Percentiles rank a stretch among this genome's conserved stretches.
phyloP scores from a whole-genome alignment of 2,888 invertebrate genomes.

The Habroteleia sp. region DNA sequence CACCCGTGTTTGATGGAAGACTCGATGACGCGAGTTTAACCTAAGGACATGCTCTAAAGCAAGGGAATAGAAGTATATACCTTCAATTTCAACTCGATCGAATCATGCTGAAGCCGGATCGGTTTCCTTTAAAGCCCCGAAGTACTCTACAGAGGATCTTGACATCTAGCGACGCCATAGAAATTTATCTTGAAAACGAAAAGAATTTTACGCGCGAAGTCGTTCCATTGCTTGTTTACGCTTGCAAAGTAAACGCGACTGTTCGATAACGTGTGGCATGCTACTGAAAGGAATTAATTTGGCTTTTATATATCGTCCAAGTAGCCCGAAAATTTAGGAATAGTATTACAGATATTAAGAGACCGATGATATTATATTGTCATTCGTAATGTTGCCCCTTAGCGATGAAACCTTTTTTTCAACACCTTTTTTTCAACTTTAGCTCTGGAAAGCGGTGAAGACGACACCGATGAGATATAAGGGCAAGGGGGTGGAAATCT shows the following conservation, averaged over 20 bases:
- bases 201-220: constrained; percentile 28
- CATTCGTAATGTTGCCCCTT: constrained; percentile 7
- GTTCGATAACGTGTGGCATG: constrained; percentile 16
- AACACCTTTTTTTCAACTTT: constrained; percentile 43
- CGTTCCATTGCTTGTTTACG: constrained; percentile 6
- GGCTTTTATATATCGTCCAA: constrained; percentile 24
- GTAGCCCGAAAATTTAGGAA: constrained; percentile 17
- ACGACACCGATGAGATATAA: constrained; percentile 34
- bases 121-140: constrained; percentile 63
- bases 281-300: constrained; percentile 33
- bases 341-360: constrained; percentile 24
- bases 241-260: constrained; percentile 2
- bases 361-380: constrained; percentile 36
- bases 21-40: constrained; percentile 77
- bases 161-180: constrained; percentile 36
- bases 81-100: constrained; percentile 66
- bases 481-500: constrained; percentile 61
- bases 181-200: constrained; percentile 39
- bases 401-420: constrained; percentile 17
- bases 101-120: constrained; percentile 60
- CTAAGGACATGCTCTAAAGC: constrained; percentile 74
- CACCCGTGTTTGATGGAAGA: constrained; percentile 39
- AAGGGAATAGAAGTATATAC: constrained; percentile 60
- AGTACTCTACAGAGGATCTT: constrained; percentile 51
- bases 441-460: constrained; percentile 26